Percentiles rank a stretch among this genome's conserved stretches.
phyloP scores from a whole-genome alignment of 2,113 vertebrate species.

The Trematomus loennbergii region DNA sequence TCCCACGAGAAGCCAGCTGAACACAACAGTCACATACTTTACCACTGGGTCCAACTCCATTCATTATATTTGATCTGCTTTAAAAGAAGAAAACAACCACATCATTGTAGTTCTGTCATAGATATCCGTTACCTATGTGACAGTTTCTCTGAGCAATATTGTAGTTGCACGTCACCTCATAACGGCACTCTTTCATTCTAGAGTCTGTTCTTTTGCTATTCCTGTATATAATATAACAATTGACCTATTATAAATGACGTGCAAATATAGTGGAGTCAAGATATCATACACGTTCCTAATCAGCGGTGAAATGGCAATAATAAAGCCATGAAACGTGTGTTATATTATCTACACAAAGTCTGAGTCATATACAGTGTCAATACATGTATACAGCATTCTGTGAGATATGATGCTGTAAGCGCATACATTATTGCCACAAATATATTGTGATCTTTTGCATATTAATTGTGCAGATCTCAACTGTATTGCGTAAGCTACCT shows the following conservation, averaged over 20 bases:
- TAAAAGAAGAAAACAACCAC: conserved; percentile 17
- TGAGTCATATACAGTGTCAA: conserved; percentile 62
- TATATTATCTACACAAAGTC: conserved; percentile 60
- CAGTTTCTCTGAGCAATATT: conserved; percentile 22
- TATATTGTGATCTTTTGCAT: conserved; percentile 84
- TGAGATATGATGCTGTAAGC: conserved; percentile 72
- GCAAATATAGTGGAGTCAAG: conserved; percentile 37
- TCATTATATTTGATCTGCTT: conserved; percentile 19
- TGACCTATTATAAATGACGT: conserved; percentile 22
- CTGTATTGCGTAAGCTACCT: conserved; percentile 81
- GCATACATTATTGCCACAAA: conserved; percentile 84
- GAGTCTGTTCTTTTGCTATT: conserved; percentile 2
- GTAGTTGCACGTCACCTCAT: neutral
- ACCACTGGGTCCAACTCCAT: conserved; percentile 39
- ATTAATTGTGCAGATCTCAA: conserved; percentile 78
- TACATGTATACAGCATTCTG: conserved; percentile 50
- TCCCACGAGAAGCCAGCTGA: conserved; percentile 41
- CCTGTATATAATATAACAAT: conserved; percentile 20
- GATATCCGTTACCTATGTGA: neutral
- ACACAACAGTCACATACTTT: conserved; percentile 24
- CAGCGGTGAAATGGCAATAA: conserved; percentile 46
- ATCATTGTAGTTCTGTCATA: conserved; percentile 16
- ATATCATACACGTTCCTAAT: conserved; percentile 37
- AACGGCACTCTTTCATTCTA: neutral
- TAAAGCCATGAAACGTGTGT: conserved; percentile 54